Evolutionary conservation across 2,888 invertebrate genomes (phyloP).

Genomic region (Agonopterix heracliana): DNA sequence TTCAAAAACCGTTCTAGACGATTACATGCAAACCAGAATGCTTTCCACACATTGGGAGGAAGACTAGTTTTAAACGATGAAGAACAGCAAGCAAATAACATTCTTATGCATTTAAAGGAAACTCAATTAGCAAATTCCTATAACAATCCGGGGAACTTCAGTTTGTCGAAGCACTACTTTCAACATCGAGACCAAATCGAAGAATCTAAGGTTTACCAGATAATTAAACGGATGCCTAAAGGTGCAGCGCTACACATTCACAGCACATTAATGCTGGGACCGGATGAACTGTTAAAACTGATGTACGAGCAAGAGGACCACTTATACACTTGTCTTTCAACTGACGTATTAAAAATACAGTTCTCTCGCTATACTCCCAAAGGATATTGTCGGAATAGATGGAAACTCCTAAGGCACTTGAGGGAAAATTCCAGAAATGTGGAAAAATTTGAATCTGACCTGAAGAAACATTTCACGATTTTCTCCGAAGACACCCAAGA

Average conservation of each 20-base stretch:
- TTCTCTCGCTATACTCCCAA: constrained; percentile 42
- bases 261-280: constrained; percentile 78
- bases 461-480: constrained; percentile 72
- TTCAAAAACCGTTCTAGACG: constrained; percentile 26
- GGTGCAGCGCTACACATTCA: constrained; percentile 84
- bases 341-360: constrained; percentile 24
- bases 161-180: constrained; percentile 81
- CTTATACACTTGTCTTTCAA: constrained; percentile 70
- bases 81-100: constrained; percentile 71
- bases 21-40: constrained; percentile 33
- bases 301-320: constrained; percentile 77
- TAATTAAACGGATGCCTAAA: constrained; percentile 83
- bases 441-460: constrained; percentile 62
- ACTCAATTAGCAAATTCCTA: constrained; percentile 62
- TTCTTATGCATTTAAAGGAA: constrained; percentile 74
- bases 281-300: constrained; percentile 78
- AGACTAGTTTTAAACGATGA: constrained; percentile 55
- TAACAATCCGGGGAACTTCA: constrained; percentile 71
- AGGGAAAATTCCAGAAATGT: constrained; percentile 52
- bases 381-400: constrained; percentile 35
- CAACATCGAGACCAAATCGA: constrained; percentile 74
- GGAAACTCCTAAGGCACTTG: constrained; percentile 66
- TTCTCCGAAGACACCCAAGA: constrained; percentile 48
- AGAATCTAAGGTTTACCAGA: constrained; percentile 78
- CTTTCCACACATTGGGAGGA: constrained; percentile 63